phyloP scores from a whole-genome alignment of 2,888 invertebrate genomes.

The Mayetiola destructor region DNA sequence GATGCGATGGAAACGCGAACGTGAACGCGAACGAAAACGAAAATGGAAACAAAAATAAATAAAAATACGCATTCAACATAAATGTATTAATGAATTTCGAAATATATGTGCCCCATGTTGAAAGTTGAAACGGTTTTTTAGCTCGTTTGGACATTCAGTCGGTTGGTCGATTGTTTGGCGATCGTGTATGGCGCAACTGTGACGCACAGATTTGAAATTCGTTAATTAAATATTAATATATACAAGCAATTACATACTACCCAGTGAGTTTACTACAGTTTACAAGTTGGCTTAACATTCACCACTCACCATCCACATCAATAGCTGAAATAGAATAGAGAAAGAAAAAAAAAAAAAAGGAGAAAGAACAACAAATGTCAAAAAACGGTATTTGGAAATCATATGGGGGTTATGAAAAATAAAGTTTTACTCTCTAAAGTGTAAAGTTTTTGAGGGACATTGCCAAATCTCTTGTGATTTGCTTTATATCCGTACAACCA shows the following conservation, averaged over 20 bases:
- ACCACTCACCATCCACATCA: not conserved
- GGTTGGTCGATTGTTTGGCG: too few species aligned
- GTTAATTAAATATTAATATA: slow-evolving; percentile 12
- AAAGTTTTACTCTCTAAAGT: not conserved
- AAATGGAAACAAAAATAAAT: not conserved
- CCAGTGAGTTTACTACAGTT: too few species aligned
- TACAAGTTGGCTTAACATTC: not conserved
- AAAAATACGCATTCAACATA: not conserved
- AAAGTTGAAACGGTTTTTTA: too few species aligned
- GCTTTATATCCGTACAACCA: too few species aligned
- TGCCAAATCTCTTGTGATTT: slow-evolving; percentile 7
- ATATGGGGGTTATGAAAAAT: slow-evolving; percentile 10
- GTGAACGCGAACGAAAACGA: not conserved
- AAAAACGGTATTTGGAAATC: too few species aligned
- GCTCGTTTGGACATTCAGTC: too few species aligned
- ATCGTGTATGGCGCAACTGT: too few species aligned
- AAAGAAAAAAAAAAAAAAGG: too few species aligned
- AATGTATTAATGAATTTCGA: too few species aligned
- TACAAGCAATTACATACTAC: slow-evolving; percentile 3
- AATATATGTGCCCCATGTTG: too few species aligned
- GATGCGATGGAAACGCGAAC: not conserved
- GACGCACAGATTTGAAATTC: slow-evolving; percentile 2
- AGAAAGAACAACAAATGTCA: too few species aligned
- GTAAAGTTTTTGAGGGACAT: not conserved
- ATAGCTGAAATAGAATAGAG: not conserved